A percentile compares a stretch with the other conserved stretches of the same genome.
Conservation (phyloP, 2,888 invertebrate genomes). For the Blastobasis adustella region DNA sequence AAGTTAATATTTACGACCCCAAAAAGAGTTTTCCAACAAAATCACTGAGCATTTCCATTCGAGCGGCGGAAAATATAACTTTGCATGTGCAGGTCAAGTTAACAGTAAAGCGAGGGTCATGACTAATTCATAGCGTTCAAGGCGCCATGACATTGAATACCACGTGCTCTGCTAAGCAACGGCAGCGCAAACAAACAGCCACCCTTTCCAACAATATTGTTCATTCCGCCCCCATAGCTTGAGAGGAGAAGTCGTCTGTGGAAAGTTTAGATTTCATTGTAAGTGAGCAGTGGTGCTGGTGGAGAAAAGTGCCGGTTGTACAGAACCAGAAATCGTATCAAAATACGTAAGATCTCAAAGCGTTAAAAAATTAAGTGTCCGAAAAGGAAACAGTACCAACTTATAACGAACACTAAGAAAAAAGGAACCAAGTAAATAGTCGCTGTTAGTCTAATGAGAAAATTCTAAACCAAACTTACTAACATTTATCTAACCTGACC, state of each 20-base stretch:
- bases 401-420: no score
- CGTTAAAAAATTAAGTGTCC: no score
- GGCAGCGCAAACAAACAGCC: slow-evolving; percentile 40
- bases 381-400: no score
- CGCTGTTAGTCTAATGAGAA: no score
- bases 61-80: background rate
- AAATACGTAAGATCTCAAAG: no score
- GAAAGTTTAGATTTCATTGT: background rate
- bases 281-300: no score
- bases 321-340: no score
- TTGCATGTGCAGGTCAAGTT: slow-evolving; percentile 43
- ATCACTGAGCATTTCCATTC: background rate
- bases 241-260: slow-evolving; percentile 15
- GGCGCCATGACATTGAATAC: slow-evolving; percentile 46
- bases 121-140: slow-evolving; percentile 35
- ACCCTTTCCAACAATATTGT: slow-evolving; percentile 3
- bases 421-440: no score
- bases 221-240: slow-evolving; percentile 35
- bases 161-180: slow-evolving; percentile 54
- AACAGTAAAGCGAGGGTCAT: slow-evolving; percentile 39
- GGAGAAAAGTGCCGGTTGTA: no score
- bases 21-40: background rate
- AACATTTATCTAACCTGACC: no score
- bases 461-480: no score
- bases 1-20: background rate